Percentiles rank a stretch among this genome's conserved stretches.
Conservation (phyloP, 2,113 vertebrate genomes). For the Monarcha castaneiventris region DNA sequence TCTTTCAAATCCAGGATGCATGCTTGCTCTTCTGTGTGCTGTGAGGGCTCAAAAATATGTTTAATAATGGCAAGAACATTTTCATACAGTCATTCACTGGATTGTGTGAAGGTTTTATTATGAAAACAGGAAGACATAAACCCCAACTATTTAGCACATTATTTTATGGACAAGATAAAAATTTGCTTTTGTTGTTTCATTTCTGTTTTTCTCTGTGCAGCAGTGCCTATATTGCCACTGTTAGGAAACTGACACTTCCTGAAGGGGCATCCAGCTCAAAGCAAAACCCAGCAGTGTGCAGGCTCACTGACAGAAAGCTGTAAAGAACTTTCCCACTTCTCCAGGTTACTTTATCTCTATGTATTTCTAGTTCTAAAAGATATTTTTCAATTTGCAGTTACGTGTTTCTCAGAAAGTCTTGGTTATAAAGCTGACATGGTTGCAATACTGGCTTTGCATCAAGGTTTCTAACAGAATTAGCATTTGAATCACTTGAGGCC, state of each 20-base stretch:
- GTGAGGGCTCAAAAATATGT: background rate
- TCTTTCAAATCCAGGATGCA: background rate
- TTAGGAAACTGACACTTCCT: background rate
- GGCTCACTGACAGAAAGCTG: background rate
- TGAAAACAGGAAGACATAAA: background rate
- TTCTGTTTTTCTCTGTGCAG: background rate
- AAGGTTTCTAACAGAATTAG: constrained; percentile 57
- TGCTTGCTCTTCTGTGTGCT: background rate
- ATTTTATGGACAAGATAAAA: background rate
- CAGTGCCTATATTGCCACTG: background rate
- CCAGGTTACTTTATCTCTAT: constrained; percentile 35
- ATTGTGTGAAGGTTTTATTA: background rate
- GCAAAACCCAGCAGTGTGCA: background rate
- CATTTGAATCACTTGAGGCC: constrained; percentile 50
- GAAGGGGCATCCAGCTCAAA: background rate
- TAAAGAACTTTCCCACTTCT: background rate
- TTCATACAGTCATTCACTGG: background rate
- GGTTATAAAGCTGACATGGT: constrained; percentile 11
- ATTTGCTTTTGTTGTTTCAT: background rate
- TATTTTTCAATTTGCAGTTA: constrained; percentile 54
- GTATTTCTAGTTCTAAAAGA: constrained; percentile 16
- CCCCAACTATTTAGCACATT: background rate
- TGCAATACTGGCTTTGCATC: constrained; percentile 58
- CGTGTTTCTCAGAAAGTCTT: constrained; percentile 41
- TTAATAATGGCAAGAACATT: background rate